Evolutionary conservation across 2,113 vertebrate genomes (phyloP).

Genomic region (Rhinogobius similis): DNA sequence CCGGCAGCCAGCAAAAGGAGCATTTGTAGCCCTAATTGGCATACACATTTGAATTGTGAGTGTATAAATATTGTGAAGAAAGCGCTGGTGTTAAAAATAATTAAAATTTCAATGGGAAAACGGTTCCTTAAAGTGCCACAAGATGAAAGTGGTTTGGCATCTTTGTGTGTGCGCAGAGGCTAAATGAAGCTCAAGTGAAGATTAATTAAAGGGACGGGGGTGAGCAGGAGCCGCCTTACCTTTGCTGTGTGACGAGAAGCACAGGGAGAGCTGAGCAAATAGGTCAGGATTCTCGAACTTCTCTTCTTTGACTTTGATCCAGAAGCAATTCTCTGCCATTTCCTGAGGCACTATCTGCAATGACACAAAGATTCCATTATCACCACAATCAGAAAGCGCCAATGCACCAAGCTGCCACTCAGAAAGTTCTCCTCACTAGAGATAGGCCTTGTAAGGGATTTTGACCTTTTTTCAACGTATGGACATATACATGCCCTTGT

Average conservation of each 20-base stretch:
- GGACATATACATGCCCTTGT: constrained; percentile 45
- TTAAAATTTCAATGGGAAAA: constrained; percentile 67
- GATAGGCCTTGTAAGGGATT: constrained; percentile 45
- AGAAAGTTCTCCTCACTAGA: constrained; percentile 62
- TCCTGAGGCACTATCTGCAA: constrained; percentile 94
- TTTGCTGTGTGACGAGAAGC: constrained; percentile 92
- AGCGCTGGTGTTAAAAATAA: constrained; percentile 58
- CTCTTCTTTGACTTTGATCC: constrained; percentile 95
- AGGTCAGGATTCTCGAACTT: constrained; percentile 92
- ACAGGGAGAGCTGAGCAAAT: constrained; percentile 87
- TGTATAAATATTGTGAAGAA: constrained; percentile 22
- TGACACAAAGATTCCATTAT: constrained; percentile 74
- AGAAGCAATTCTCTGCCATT: constrained; percentile 95
- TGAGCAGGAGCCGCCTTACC: constrained; percentile 76
- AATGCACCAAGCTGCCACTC: constrained; percentile 68
- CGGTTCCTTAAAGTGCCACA: constrained; percentile 50
- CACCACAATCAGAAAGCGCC: constrained; percentile 68
- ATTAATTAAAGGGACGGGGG: constrained; percentile 54
- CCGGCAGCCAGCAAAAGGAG: constrained; percentile 10
- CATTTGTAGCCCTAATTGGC: constrained; percentile 57
- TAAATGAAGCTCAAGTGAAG: constrained; percentile 54
- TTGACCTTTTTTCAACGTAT: constrained; percentile 12
- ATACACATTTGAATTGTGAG: constrained; percentile 47
- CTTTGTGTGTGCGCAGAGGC: constrained; percentile 33
- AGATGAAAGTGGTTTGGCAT: constrained; percentile 56